phyloP scores from a whole-genome alignment of 2,113 vertebrate species.

The Chunga burmeisteri region DNA sequence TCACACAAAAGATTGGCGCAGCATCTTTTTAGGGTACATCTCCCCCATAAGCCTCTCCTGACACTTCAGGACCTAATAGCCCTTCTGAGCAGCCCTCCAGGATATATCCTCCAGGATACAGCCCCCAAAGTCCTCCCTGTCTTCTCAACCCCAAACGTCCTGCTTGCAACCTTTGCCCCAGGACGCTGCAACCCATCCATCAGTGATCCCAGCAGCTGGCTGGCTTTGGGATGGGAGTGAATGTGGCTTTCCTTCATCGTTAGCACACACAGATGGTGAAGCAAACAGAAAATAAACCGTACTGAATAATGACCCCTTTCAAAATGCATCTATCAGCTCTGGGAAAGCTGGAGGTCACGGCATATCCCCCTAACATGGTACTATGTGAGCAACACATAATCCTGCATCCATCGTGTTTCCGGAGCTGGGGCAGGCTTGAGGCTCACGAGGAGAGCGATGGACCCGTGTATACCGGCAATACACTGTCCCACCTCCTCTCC shows the following conservation, averaged over 20 bases:
- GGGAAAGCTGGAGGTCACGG: neutral
- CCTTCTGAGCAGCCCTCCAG: neutral
- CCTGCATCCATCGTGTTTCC: neutral
- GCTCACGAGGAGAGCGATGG: neutral
- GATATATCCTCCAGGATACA: neutral
- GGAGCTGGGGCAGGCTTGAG: neutral
- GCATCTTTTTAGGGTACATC: neutral
- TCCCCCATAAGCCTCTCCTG: neutral
- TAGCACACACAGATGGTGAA: fast-evolving
- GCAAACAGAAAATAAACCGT: fast-evolving
- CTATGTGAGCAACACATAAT: neutral
- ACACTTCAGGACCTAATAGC: neutral
- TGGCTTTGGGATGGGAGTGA: neutral
- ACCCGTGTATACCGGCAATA: fast-evolving
- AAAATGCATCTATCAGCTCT: neutral
- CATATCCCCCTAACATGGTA: neutral
- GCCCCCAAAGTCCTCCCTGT: neutral
- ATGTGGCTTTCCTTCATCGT: fast-evolving
- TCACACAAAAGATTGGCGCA: neutral
- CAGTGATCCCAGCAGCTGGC: neutral
- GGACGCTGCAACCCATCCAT: neutral
- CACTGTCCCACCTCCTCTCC: neutral
- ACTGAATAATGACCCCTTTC: neutral
- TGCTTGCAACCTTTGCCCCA: neutral
- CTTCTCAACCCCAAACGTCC: fast-evolving